phyloP scores from a whole-genome alignment of 53 echinoderm and acorn worm genomes.

The Holothuria scabra region DNA sequence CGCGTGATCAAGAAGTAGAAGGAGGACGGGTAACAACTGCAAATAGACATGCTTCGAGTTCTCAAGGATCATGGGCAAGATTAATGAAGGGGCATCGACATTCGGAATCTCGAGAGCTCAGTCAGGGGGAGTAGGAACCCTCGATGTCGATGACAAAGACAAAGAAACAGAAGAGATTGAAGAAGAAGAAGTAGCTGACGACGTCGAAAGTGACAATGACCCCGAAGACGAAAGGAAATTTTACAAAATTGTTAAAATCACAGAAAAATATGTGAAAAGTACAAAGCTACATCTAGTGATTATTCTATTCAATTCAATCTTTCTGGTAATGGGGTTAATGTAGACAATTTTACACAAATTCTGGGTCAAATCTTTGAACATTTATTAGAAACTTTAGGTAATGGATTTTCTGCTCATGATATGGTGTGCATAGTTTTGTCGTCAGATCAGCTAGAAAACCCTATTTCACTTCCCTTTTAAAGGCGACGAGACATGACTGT shows the following conservation, averaged over 20 bases:
- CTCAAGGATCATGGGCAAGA: no score
- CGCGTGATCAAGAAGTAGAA: no score
- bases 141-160: no score
- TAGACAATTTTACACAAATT: background rate
- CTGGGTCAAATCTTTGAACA: background rate
- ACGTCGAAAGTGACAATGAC: no score
- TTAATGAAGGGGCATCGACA: no score
- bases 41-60: no score
- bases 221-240: background rate
- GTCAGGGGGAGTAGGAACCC: no score
- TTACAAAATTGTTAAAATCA: conserved; percentile 4
- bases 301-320: background rate
- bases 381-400: background rate
- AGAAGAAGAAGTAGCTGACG: no score
- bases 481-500: conserved; percentile 4
- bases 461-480: conserved; percentile 14
- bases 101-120: no score
- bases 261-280: conserved; percentile 32
- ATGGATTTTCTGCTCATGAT: background rate
- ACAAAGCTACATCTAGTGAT: conserved; percentile 16
- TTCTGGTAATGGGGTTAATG: background rate
- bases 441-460: conserved; percentile 18
- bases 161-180: no score
- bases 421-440: background rate
- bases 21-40: no score